Base-by-base conservation (phyloP, 2,113 vertebrate species). In the Thinocorus orbignyianus region DNA sequence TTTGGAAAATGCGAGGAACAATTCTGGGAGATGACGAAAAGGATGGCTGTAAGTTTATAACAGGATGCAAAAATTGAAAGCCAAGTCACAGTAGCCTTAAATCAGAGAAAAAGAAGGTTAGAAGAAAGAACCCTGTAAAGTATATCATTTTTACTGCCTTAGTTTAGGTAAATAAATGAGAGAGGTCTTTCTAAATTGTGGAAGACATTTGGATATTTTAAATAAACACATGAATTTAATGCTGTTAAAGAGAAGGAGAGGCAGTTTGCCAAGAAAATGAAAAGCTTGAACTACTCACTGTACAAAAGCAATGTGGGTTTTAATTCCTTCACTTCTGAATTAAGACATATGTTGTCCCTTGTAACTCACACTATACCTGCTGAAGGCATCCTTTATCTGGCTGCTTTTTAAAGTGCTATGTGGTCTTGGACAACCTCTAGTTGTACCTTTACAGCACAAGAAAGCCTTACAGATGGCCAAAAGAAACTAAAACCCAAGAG, bases 111-210 rank as follows among this genome's bases (percentile, higher is more conserved):
- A 84, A 10, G 3, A 49, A 64, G 16, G 33, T 82, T 51, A 28
- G 41, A 55, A 84, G 74, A 66, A 71, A 88, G 61, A 88, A 33
- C 12, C 1, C 16, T 60, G 65, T 17, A 80, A 28, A 69, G 3
- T 64, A 37, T 83, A 91, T 78, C 2, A 42, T 72, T 88, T 95
- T 93, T 93, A 77, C 9, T 88, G 39, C 42, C 5, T 46, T 41
- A 42, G 24, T 95, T 96, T 92, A 39, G 78, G 28, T 70, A 87
- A 91, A 95, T 49, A 97, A 96, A 94, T 82, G 57, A 57, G 7
- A 90, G 11, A 61, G 9, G 22, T 84, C 33, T 86, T 95, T 92
- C 51, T 46, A 90, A 80, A 91, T 79, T 85, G 37, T 96, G 24
- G 74, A 92, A 97, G 82, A 96, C 10, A 1, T 80, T 19, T 80